phyloP scores from a whole-genome alignment of 2,113 vertebrate genomes.

The Rhinichthys klamathensis region DNA sequence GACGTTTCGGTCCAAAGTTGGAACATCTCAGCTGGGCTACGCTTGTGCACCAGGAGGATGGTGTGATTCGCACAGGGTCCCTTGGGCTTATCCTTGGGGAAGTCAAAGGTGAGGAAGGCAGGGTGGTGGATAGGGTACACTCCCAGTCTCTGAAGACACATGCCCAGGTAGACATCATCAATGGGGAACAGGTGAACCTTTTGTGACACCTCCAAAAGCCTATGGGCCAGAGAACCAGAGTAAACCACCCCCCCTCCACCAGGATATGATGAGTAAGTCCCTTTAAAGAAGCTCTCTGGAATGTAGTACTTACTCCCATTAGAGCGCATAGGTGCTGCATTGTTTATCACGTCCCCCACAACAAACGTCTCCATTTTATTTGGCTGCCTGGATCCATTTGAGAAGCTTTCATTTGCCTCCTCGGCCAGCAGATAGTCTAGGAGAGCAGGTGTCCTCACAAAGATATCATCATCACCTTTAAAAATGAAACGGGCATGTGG shows the following conservation, averaged over 20 bases:
- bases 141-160: conserved; percentile 74
- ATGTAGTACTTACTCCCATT: conserved; percentile 74
- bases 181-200: conserved; percentile 77
- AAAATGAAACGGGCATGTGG: conserved; percentile 66
- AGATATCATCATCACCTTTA: conserved; percentile 79
- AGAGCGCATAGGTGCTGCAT: conserved; percentile 50
- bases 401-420: conserved; percentile 24
- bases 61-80: conserved; percentile 67
- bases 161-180: conserved; percentile 78
- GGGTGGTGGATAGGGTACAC: conserved; percentile 62
- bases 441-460: conserved; percentile 71
- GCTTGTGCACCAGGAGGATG: conserved; percentile 73
- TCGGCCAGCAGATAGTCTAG: conserved; percentile 64
- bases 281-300: conserved; percentile 72
- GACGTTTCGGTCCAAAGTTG: conserved; percentile 62
- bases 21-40: conserved; percentile 64
- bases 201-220: conserved; percentile 63
- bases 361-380: conserved; percentile 64
- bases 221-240: conserved; percentile 66
- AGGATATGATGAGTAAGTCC: conserved; percentile 72
- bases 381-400: not conserved
- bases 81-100: conserved; percentile 43
- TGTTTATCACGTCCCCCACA: conserved; percentile 68
- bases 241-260: conserved; percentile 78
- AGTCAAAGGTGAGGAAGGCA: conserved; percentile 76